Evolutionary conservation across 2,113 vertebrate species (phyloP).

Genomic region (Acrocephalus arundinaceus): DNA sequence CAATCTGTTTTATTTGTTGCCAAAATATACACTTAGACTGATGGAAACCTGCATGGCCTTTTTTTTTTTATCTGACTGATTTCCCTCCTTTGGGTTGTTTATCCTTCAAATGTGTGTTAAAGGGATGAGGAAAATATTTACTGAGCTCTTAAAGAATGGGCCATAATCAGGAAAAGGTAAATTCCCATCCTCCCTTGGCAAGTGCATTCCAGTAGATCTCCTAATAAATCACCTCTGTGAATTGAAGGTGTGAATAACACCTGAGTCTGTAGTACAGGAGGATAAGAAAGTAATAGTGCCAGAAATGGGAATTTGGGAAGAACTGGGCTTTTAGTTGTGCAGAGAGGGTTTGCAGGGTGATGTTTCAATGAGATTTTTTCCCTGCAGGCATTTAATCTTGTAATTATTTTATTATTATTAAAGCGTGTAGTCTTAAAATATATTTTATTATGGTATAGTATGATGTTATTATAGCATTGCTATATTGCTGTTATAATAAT

Average conservation of each 20-base stretch:
- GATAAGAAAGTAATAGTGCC: not conserved
- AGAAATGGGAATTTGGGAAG: not conserved
- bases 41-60: not conserved
- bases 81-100: constrained; percentile 38
- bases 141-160: constrained; percentile 30
- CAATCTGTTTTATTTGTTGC: not conserved
- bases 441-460: not conserved
- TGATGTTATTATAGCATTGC: not conserved
- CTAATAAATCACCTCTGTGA: not conserved
- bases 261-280: not conserved
- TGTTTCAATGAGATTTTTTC: not conserved
- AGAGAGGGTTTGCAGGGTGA: not conserved
- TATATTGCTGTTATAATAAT: not conserved
- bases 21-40: not conserved
- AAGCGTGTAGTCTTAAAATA: no score
- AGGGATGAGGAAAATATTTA: constrained; percentile 30
- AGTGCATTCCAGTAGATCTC: not conserved
- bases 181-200: not conserved
- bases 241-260: not conserved
- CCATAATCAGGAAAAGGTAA: constrained; percentile 10
- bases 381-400: not conserved
- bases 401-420: not conserved
- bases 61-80: not conserved
- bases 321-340: not conserved
- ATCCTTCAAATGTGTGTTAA: constrained; percentile 19